Evolutionary conservation across 2,797 vertebrate species (phyloP).

Genomic region (Picus viridis): DNA sequence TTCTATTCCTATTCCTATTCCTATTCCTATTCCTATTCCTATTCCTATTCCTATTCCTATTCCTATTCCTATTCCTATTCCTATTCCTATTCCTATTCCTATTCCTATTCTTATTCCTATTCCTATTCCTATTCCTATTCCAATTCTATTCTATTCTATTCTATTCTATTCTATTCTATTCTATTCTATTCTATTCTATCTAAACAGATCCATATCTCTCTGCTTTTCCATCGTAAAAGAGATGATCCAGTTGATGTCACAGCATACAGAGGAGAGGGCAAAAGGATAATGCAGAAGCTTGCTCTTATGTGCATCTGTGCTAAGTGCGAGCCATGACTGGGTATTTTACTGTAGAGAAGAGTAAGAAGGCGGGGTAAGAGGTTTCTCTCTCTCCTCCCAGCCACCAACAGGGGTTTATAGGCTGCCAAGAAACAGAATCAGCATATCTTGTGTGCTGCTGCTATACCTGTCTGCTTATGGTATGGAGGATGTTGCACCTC

Average conservation of each 20-base stretch:
- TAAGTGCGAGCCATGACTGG: not conserved
- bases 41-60: too few species aligned
- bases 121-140: too few species aligned
- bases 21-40: too few species aligned
- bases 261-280: fast-evolving
- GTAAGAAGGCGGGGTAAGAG: not conserved
- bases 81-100: too few species aligned
- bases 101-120: too few species aligned
- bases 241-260: not conserved
- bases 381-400: not conserved
- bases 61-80: too few species aligned
- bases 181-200: too few species aligned
- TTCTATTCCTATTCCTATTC: too few species aligned
- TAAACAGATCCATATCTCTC: too few species aligned
- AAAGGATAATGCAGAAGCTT: not conserved
- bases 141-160: too few species aligned
- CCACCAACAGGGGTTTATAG: not conserved
- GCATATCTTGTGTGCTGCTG: not conserved
- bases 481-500: not conserved
- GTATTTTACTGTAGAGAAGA: not conserved
- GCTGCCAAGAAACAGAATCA: not conserved
- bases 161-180: too few species aligned
- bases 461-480: not conserved
- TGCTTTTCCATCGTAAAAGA: too few species aligned
- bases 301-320: not conserved